A percentile compares a stretch with the other conserved stretches of the same genome.
phyloP scores from a whole-genome alignment of 1,140 invertebrate genomes.

The Cecropterus lyciades region DNA sequence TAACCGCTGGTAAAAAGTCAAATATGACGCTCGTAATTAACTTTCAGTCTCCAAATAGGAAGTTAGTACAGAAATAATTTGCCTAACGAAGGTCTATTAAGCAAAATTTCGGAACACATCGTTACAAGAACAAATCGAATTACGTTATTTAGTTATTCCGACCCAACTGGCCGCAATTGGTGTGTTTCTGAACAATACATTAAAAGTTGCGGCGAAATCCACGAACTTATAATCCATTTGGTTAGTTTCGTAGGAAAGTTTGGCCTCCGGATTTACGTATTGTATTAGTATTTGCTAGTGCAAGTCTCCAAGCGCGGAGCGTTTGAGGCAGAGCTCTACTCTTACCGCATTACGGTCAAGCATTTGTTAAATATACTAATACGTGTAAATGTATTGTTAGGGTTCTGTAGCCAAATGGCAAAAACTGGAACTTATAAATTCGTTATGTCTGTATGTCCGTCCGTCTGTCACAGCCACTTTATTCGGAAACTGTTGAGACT shows the following conservation, averaged over 20 bases:
- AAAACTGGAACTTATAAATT: no score
- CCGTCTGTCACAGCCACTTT: no score
- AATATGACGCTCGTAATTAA: no score
- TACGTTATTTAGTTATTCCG: constrained; percentile 19
- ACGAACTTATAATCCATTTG: constrained; percentile 37
- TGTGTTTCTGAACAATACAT: constrained; percentile 19
- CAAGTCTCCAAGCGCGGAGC: no score
- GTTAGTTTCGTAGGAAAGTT: constrained; percentile 24
- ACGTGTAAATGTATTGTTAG: no score
- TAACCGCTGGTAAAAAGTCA: no score
- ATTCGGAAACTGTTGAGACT: no score
- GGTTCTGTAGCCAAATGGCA: no score
- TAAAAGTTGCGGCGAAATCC: constrained; percentile 38
- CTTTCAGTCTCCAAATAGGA: not conserved
- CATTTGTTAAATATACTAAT: no score
- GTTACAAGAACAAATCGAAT: constrained; percentile 20
- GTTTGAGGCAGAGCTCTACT: no score
- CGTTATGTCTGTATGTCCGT: no score
- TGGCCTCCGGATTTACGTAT: not conserved
- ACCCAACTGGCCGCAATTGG: constrained; percentile 16
- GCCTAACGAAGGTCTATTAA: constrained; percentile 13
- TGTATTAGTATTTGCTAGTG: not conserved
- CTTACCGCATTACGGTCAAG: no score
- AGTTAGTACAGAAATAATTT: constrained; percentile 7
- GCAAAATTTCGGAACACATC: constrained; percentile 13